phyloP scores from a whole-genome alignment of 2,113 vertebrate genomes.

The Argyrosomus japonicus region DNA sequence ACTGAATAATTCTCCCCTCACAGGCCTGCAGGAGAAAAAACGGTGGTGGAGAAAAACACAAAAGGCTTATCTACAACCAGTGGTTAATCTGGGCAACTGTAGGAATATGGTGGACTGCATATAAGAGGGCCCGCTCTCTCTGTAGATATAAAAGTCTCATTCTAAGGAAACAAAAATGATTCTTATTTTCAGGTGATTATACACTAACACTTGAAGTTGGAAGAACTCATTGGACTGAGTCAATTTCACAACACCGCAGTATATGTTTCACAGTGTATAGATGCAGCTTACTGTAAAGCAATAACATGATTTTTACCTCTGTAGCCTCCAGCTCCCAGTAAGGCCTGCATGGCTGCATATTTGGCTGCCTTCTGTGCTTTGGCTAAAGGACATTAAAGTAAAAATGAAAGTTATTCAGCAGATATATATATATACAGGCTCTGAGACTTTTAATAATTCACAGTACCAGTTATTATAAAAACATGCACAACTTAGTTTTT shows the following conservation, averaged over 20 bases:
- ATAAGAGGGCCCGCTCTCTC: too few species aligned
- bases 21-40: too few species aligned
- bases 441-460: not conserved
- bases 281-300: not conserved
- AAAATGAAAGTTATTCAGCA: not conserved
- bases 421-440: not conserved
- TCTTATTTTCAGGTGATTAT: too few species aligned
- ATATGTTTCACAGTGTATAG: not conserved
- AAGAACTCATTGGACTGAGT: not conserved
- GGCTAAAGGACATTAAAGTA: conserved; percentile 59
- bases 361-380: conserved; percentile 83
- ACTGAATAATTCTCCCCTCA: too few species aligned
- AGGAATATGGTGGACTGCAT: too few species aligned
- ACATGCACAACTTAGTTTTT: not conserved
- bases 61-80: too few species aligned
- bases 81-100: too few species aligned
- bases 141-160: too few species aligned
- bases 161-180: too few species aligned
- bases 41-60: too few species aligned
- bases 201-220: not conserved
- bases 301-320: conserved; percentile 75
- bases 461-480: not conserved
- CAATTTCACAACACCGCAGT: not conserved
- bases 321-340: conserved; percentile 78
- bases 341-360: conserved; percentile 80